Evolutionary conservation across 2,888 invertebrate species (phyloP).

Genomic region (Heliconius charithonia): DNA sequence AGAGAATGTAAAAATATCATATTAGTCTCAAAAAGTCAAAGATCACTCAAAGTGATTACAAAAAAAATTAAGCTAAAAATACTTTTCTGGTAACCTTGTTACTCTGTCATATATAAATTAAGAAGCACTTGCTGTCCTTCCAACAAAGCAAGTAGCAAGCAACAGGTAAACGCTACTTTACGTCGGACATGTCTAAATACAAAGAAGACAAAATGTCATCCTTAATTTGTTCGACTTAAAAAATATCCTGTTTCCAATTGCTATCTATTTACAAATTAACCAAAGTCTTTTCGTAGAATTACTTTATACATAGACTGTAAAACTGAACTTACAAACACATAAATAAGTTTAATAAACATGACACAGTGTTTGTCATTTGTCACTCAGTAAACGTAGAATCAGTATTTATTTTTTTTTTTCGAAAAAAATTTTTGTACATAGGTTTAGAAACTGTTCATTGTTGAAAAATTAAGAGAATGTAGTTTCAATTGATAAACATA

Average conservation of each 20-base stretch:
- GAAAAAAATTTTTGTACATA: too few relatives aligned
- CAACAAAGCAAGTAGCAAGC: conserved; percentile 12
- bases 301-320: neutral
- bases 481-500: too few relatives aligned
- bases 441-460: too few relatives aligned
- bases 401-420: too few relatives aligned
- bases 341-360: too few relatives aligned
- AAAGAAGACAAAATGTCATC: conserved; percentile 8
- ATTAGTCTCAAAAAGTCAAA: neutral
- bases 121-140: conserved; percentile 31
- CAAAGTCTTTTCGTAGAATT: neutral
- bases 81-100: conserved; percentile 34
- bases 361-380: too few relatives aligned
- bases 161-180: conserved; percentile 33
- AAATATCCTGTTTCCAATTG: conserved; percentile 31
- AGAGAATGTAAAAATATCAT: neutral
- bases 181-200: conserved; percentile 34
- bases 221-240: conserved; percentile 19
- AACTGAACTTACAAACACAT: too few relatives aligned
- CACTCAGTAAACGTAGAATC: too few relatives aligned
- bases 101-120: conserved; percentile 38
- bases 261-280: conserved; percentile 23
- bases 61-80: neutral
- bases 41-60: neutral
- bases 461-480: too few relatives aligned